Evolutionary conservation across 2,113 vertebrate genomes (phyloP).

Genomic region (Prionailurus viverrinus): DNA sequence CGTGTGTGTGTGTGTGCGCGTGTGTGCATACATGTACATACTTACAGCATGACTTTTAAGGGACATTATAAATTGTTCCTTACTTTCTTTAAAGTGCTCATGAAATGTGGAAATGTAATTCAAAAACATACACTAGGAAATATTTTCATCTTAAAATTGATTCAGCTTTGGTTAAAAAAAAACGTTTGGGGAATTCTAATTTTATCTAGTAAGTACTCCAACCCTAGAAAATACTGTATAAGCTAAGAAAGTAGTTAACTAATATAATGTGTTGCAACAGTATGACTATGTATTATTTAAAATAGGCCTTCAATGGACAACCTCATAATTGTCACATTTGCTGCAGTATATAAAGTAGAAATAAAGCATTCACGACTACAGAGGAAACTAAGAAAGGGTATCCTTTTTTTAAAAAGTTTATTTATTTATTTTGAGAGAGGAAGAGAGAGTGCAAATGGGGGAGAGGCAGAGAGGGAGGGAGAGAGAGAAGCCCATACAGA

Average conservation of each 20-base stretch:
- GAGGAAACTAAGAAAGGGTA: neutral
- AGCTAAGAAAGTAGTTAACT: conserved; percentile 15
- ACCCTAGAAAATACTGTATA: conserved; percentile 20
- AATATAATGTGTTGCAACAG: neutral
- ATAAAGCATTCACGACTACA: neutral
- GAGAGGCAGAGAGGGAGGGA: too few relatives aligned
- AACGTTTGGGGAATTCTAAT: neutral
- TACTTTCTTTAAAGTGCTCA: neutral
- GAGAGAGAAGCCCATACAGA: too few relatives aligned
- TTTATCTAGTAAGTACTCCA: conserved; percentile 20
- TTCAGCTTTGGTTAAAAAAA: neutral
- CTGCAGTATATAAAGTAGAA: neutral
- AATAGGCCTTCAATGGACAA: neutral
- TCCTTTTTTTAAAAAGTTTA: too few relatives aligned
- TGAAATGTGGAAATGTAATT: neutral
- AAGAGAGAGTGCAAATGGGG: too few relatives aligned
- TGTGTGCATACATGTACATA: neutral
- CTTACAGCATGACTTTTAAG: neutral
- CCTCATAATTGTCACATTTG: conserved; percentile 39
- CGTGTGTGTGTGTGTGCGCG: neutral
- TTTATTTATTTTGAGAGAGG: too few relatives aligned
- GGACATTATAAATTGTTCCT: neutral
- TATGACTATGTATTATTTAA: conserved; percentile 51
- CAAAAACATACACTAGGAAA: neutral
- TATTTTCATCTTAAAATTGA: neutral